Evolutionary conservation across 2,797 vertebrate species (phyloP), one percentile per base, ranked within the genome.

Genomic region (Phrynocephalus forsythii): DNA sequence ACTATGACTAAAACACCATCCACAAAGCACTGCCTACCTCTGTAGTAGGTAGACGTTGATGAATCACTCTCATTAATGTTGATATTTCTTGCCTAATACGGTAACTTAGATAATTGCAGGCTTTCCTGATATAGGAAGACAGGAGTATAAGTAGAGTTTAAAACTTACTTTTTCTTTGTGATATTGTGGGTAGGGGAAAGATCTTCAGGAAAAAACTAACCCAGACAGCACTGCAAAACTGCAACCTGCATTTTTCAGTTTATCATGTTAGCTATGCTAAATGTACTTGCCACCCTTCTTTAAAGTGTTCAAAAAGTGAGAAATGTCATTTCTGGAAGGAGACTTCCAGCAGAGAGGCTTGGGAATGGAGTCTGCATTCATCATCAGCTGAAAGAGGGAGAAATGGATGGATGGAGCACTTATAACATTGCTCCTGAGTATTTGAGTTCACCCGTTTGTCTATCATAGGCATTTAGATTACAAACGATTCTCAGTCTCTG

Each of bases 401-500:
- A 79, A 67, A 5, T 85, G 91, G 87, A 89, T 26, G 89, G 79
- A 87, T 6, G 30, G 72, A 52, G 60, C 0, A 82, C 89, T 93
- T 89, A 77, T 83, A 87, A 44, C 88, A 90, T 75, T 89, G 28
- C 16, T 85, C 67, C 67, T 83, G 69, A 9, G 3, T 80, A n/a
- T 86, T 20, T 79, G 30, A 84, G n/a, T 72, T 85, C 48, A 89
- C 69, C 68, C 78, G 92, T 91, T 81, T 89, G 85, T 85, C 26
- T 92, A 87, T 92, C 26, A 88, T 92, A 92, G 86, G 79, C 77
- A 89, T 87, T 69, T 89, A 79, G 38, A 79, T 73, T 72, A 67
- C 69, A 84, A 72, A 80, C 73, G 76, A 73, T 80, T 73, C 15
- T 76, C 20, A n/a, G 30, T 92, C 71, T 85, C 1, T 30, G 89